phyloP scores from a whole-genome alignment of 2,113 vertebrate species.

The Marcusenius ussheri region DNA sequence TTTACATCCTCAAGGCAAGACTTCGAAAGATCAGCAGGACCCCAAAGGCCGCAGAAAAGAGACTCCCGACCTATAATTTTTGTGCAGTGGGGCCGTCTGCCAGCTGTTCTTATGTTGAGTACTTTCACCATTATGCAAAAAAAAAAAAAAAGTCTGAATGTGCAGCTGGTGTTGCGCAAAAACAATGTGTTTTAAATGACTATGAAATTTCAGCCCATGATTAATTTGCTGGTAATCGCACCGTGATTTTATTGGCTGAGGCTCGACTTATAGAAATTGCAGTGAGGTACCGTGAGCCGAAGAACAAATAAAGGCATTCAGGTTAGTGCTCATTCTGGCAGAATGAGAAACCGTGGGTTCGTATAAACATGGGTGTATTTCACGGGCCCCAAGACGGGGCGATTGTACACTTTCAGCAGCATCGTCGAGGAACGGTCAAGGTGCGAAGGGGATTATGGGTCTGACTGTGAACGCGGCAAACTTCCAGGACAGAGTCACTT shows the following conservation, averaged over 20 bases:
- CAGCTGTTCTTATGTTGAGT: conserved; percentile 9
- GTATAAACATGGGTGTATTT: background rate
- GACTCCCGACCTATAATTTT: conserved; percentile 15
- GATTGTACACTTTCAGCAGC: background rate
- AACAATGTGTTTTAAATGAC: conserved; percentile 29
- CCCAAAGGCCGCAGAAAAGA: background rate
- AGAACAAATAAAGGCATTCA: conserved; percentile 39
- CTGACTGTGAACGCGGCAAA: background rate
- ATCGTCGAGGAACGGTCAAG: background rate
- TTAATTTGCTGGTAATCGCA: conserved; percentile 38
- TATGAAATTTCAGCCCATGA: conserved; percentile 27
- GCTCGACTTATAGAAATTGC: conserved; percentile 27
- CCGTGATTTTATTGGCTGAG: background rate
- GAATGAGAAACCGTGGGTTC: conserved; percentile 31
- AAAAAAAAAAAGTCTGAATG: background rate
- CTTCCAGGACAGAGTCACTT: background rate
- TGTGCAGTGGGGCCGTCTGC: conserved; percentile 26
- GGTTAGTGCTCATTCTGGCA: conserved; percentile 50
- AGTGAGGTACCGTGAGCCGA: conserved; percentile 8
- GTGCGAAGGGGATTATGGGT: background rate
- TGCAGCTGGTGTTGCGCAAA: conserved; percentile 17
- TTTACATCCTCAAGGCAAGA: conserved; percentile 27
- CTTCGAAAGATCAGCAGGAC: conserved; percentile 8
- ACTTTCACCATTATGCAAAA: conserved; percentile 24
- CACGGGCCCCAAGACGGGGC: background rate